These are phyloP conservation scores for Bucco capensis DNA, from an alignment of 2,113 vertebrate species.

Conservation along the genomic window DNA sequence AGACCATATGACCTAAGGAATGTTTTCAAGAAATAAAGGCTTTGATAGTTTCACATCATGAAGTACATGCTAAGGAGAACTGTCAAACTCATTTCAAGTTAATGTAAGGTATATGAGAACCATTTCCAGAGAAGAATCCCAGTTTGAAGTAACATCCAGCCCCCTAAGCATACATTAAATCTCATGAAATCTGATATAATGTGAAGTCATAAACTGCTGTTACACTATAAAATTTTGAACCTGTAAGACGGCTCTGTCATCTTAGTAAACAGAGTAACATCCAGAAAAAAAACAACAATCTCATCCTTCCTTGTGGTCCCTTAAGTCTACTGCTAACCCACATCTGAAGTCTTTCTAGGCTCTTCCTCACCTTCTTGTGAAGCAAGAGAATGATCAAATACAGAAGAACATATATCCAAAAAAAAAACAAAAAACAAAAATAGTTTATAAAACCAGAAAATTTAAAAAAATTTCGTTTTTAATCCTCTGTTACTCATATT, in stretches of 20 bases:
- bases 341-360: neutral
- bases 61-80: neutral
- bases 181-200: neutral
- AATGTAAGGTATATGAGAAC: neutral
- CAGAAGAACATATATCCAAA: neutral
- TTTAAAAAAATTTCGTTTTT: no score
- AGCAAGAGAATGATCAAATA: neutral
- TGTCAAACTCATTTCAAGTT: neutral
- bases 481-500: neutral
- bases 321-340: neutral
- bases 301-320: neutral
- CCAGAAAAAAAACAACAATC: neutral
- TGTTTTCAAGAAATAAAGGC: neutral
- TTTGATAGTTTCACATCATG: neutral
- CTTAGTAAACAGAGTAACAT: neutral
- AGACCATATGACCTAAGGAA: accelerated
- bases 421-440: no score
- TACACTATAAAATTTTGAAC: neutral
- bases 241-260: neutral
- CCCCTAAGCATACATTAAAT: neutral
- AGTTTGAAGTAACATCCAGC: neutral
- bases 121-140: neutral
- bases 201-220: neutral
- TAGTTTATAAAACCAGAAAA: no score
- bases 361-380: neutral